phyloP scores from a whole-genome alignment of 2,113 vertebrate species.

The Argyrosomus japonicus region DNA sequence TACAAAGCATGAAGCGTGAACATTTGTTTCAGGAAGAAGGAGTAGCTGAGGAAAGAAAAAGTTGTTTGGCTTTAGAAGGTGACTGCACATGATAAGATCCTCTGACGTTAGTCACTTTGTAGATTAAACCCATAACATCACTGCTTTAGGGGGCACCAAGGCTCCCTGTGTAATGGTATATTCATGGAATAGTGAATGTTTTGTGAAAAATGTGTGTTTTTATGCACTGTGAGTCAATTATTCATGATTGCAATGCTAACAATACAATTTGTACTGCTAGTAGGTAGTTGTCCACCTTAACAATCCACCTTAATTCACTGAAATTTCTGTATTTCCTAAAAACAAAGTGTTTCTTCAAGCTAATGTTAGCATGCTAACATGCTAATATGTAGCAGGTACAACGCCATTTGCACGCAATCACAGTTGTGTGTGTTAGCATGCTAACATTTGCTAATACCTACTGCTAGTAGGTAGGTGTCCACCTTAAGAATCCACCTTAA shows the following conservation, averaged over 20 bases:
- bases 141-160: background rate
- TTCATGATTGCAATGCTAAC: background rate
- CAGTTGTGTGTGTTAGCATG: background rate
- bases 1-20: constrained; percentile 72
- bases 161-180: background rate
- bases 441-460: background rate
- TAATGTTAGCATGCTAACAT: background rate
- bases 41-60: constrained; percentile 33
- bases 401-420: background rate
- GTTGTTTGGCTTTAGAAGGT: background rate
- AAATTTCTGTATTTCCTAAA: background rate
- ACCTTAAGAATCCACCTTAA: too few species aligned
- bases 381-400: background rate
- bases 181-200: background rate
- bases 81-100: constrained; percentile 9
- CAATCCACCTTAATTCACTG: background rate
- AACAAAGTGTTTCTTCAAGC: background rate
- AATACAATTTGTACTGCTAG: background rate
- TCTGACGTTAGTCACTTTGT: constrained; percentile 5
- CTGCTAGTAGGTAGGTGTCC: too few species aligned
- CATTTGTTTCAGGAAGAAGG: constrained; percentile 48
- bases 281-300: background rate
- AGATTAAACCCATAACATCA: background rate
- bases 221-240: background rate
- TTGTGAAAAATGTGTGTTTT: background rate